Base-by-base conservation (phyloP, 2,888 invertebrate genomes). In the Microplitis manilae region DNA sequence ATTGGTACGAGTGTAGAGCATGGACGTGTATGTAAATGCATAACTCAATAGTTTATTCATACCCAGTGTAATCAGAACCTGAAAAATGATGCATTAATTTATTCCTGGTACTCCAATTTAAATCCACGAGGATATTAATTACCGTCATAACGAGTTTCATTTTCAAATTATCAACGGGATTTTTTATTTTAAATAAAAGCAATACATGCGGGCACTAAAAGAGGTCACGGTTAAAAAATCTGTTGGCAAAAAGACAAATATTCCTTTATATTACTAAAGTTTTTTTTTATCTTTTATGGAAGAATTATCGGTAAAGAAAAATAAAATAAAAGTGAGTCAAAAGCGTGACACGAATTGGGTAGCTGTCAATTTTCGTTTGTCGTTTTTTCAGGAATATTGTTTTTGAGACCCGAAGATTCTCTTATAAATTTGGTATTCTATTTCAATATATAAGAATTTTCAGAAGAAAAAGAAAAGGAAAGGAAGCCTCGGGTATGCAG, bases 291-390 rank as follows among this genome's bases (percentile, higher is more conserved):
- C 50, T 13, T 9, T 9, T 13, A 8, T 13, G 50, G 9, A 13
- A 13, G 50, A 50, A 50, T 50, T 50, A 50, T 50, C 13, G 50
- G 38, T 59, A 64, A 20, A 15, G 60, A 60, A 40, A 13, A 7
- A 64, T 17, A 64, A 65, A 73, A 65, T 20, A 6, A 67, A 75
- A 73, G 83, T 84, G 83, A 76, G 77, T 82, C 77, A 83, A 85
- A 84, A 84, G 84, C 84, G 84, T 84, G 83, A 86, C 83, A 78
- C 73, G 68, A 72, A 30, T 40, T 30, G 30, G 65, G 8, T 20
- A 76, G 38, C 79, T 75, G 81, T 80, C 83, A 77, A 64, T 77
- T 76, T 71, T 70, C 81, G 80, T 83, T 82, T 82, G 81, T 83
- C 81, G 78, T 68, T 70, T 69, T 59, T 30, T 30, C 30, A 30